phyloP scores from a whole-genome alignment of 2,888 invertebrate species.

The Dendrolimus houi region DNA sequence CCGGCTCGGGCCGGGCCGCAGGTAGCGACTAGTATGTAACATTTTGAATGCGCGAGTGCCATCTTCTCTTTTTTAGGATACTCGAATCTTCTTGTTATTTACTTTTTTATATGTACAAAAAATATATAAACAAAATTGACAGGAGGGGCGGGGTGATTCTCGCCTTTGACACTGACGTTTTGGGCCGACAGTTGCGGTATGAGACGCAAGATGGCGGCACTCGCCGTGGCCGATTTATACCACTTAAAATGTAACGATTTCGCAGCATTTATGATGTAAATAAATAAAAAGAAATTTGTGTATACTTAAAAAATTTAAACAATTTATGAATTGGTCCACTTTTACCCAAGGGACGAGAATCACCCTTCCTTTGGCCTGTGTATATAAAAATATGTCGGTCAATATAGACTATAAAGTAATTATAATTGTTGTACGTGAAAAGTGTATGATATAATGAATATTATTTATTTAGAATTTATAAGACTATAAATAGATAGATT shows the following conservation, averaged over 20 bases:
- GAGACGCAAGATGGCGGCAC: too few species aligned
- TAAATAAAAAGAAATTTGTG: too few species aligned
- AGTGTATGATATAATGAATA: background rate
- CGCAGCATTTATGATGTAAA: too few species aligned
- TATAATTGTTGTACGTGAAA: background rate
- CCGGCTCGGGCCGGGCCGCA: conserved; percentile 8
- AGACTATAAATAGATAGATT: background rate
- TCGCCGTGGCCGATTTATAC: too few species aligned
- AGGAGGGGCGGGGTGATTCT: background rate
- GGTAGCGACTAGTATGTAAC: background rate
- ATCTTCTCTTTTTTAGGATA: background rate
- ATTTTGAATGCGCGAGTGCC: background rate
- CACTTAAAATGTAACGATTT: too few species aligned
- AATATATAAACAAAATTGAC: background rate
- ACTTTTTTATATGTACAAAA: background rate
- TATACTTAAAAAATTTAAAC: too few species aligned
- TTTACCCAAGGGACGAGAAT: too few species aligned
- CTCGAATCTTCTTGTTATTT: background rate
- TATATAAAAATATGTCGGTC: background rate
- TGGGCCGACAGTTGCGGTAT: background rate
- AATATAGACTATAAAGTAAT: background rate
- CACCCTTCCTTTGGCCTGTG: too few species aligned
- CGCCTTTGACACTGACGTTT: background rate
- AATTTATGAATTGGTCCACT: too few species aligned
- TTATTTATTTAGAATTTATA: background rate